Evolutionary conservation across 2,888 invertebrate genomes (phyloP).

Genomic region (Linnaemya tessellans): DNA sequence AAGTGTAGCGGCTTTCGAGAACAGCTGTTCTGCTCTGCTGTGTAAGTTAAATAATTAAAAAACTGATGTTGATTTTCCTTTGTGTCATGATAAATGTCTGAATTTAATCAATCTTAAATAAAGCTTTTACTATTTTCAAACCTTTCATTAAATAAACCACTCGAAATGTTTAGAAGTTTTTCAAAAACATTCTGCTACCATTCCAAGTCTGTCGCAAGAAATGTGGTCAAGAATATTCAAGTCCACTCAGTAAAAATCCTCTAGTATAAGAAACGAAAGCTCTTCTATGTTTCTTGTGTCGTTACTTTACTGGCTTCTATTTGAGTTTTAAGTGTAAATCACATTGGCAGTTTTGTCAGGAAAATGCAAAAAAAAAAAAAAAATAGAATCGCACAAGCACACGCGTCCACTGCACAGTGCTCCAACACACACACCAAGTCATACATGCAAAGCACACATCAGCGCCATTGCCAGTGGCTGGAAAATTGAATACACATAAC

Average conservation of each 20-base stretch:
- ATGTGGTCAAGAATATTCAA: not conserved
- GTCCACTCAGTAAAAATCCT: not conserved
- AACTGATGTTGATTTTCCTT: no score
- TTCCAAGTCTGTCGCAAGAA: not conserved
- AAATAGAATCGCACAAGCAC: not conserved
- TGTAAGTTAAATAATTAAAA: no score
- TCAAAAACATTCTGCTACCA: no score
- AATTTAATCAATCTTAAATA: no score
- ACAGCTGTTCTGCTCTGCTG: no score
- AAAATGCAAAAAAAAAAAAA: not conserved
- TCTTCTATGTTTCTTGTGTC: conserved; percentile 26
- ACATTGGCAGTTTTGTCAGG: conserved; percentile 40
- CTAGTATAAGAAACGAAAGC: conserved; percentile 10
- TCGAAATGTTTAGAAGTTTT: no score
- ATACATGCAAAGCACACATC: not conserved
- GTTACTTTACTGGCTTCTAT: conserved; percentile 30
- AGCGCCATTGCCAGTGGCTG: conserved; percentile 25
- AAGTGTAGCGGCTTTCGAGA: no score
- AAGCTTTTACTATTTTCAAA: no score
- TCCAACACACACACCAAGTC: not conserved
- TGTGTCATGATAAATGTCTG: no score
- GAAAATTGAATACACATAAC: conserved; percentile 43
- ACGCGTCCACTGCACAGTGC: not conserved
- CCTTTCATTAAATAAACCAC: no score
- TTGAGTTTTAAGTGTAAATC: conserved; percentile 48